Conservation (phyloP, 2,888 invertebrate species). For the Himalopsyche kuldschensis region DNA sequence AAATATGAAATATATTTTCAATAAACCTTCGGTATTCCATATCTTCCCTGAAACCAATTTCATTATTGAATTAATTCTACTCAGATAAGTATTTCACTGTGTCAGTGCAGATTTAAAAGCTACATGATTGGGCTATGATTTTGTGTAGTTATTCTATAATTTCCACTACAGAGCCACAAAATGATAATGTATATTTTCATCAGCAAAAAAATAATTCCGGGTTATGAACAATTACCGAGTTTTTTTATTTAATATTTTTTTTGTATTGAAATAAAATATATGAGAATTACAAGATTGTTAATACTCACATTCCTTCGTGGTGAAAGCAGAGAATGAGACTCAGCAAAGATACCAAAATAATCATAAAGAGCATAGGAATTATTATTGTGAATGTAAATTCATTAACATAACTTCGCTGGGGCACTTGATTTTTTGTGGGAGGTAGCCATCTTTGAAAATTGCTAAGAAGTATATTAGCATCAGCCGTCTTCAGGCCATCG, state of each 20-base stretch:
- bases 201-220: too few species aligned
- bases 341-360: slow-evolving; percentile 66
- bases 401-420: slow-evolving; percentile 68
- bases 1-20: slow-evolving; percentile 71
- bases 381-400: slow-evolving; percentile 72
- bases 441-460: slow-evolving; percentile 46
- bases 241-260: too few species aligned
- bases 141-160: too few species aligned
- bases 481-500: slow-evolving; percentile 40
- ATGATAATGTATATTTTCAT: too few species aligned
- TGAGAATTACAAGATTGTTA: background rate
- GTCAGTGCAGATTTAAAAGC: background rate
- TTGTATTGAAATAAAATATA: too few species aligned
- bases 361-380: slow-evolving; percentile 68
- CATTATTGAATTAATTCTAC: background rate
- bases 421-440: slow-evolving; percentile 62
- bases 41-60: slow-evolving; percentile 63
- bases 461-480: background rate
- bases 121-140: too few species aligned
- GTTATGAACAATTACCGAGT: too few species aligned
- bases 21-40: slow-evolving; percentile 68
- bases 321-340: slow-evolving; percentile 76
- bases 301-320: slow-evolving; percentile 75
- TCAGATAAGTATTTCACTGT: background rate
- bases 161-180: too few species aligned